Percentiles rank a stretch among this genome's conserved stretches.
Conservation (phyloP, 2,797 vertebrate genomes). For the Parauchenoglanis punctatus region DNA sequence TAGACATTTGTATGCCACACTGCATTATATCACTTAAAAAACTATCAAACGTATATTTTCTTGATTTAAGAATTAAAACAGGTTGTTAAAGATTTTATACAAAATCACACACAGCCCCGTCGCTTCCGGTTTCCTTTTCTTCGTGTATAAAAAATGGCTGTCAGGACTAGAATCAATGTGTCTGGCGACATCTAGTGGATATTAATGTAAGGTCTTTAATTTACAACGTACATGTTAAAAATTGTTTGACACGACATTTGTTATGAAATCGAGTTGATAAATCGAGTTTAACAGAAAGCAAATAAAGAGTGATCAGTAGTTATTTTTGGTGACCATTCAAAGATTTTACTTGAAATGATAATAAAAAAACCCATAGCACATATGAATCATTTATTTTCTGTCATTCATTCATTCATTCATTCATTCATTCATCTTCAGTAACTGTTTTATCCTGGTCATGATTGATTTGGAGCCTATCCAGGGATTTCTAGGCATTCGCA, state of each 20-base stretch:
- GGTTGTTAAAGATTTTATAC: not conserved
- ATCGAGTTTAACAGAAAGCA: not conserved
- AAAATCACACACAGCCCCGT: not conserved
- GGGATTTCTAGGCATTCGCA: not conserved
- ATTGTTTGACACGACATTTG: not conserved
- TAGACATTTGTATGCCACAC: not conserved
- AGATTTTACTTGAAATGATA: not conserved
- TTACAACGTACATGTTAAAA: too few species aligned
- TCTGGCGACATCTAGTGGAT: slow-evolving; percentile 9
- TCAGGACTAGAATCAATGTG: not conserved
- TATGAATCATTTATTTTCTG: not conserved
- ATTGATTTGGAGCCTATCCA: not conserved
- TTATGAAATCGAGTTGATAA: too few species aligned
- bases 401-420: not conserved
- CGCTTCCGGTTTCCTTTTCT: slow-evolving; percentile 9
- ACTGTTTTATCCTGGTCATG: not conserved
- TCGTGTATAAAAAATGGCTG: not conserved
- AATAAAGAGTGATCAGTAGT: not conserved
- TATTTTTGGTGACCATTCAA: not conserved
- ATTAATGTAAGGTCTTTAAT: not conserved
- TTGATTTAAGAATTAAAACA: not conserved
- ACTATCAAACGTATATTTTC: not conserved
- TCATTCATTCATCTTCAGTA: not conserved
- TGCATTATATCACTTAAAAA: not conserved
- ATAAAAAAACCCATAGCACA: not conserved